Conservation (phyloP, 1,140 invertebrate species). For the Semibalanus balanoides region DNA sequence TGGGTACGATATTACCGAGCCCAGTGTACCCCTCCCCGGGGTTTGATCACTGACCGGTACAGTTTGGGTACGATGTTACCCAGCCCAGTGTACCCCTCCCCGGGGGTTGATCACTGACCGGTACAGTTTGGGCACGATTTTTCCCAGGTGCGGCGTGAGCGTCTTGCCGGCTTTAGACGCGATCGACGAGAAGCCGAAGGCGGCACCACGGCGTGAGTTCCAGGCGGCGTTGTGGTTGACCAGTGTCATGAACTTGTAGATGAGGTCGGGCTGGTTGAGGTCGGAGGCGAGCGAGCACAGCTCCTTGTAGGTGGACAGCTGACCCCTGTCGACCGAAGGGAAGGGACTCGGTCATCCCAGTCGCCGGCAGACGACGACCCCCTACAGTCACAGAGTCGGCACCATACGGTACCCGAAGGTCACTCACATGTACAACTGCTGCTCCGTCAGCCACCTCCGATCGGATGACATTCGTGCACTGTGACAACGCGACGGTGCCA, state of each 20-base stretch:
- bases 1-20: constrained; percentile 69
- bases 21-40: constrained; percentile 36
- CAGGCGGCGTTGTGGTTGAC: constrained; percentile 86
- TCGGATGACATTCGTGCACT: no score
- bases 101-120: constrained; percentile 67
- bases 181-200: constrained; percentile 77
- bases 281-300: constrained; percentile 83
- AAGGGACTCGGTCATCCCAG: no score
- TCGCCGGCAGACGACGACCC: no score
- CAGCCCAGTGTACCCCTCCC: constrained; percentile 34
- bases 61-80: constrained; percentile 74
- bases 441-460: no score
- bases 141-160: constrained; percentile 59
- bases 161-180: constrained; percentile 64
- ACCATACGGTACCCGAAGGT: no score
- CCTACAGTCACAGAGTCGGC: no score
- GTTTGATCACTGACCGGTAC: constrained; percentile 70
- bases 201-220: constrained; percentile 76
- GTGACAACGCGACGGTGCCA: no score
- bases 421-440: no score
- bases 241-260: constrained; percentile 89
- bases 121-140: constrained; percentile 77
- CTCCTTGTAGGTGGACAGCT: constrained; percentile 82
- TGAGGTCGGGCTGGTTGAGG: constrained; percentile 81
- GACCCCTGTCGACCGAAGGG: constrained; percentile 55